A percentile compares a stretch with the other conserved stretches of the same genome.
phyloP scores from a whole-genome alignment of 2,888 invertebrate genomes.

The Agrenia bidenticulata region DNA sequence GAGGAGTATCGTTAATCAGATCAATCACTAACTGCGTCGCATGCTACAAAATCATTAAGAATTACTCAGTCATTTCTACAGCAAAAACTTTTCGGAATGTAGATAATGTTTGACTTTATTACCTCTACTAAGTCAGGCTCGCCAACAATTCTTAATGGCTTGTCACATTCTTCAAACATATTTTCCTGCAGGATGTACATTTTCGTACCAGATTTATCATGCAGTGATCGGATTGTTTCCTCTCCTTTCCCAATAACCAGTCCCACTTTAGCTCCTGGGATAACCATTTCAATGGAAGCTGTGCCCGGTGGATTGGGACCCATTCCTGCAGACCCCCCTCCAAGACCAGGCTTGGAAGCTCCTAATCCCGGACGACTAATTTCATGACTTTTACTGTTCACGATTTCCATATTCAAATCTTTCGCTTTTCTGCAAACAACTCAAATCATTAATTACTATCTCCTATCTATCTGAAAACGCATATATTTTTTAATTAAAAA shows the following conservation, averaged over 20 bases:
- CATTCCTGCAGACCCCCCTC: conserved; percentile 39
- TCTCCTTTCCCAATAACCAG: conserved; percentile 97
- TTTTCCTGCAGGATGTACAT: conserved; percentile 99
- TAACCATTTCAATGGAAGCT: conserved; percentile 54
- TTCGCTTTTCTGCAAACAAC: conserved; percentile 70
- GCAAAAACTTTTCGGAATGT: no score
- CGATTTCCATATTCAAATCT: conserved; percentile 70
- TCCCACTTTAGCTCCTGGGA: conserved; percentile 91
- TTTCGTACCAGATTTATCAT: conserved; percentile 94
- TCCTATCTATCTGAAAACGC: no score
- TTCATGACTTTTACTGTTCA: conserved; percentile 57
- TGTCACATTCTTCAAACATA: conserved; percentile 87
- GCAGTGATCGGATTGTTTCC: conserved; percentile 79
- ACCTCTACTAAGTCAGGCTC: conserved; percentile 70
- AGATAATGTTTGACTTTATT: no score
- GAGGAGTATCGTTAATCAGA: conserved; percentile 74
- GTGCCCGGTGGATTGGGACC: conserved; percentile 55
- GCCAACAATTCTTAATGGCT: conserved; percentile 91
- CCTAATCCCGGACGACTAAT: conserved; percentile 48
- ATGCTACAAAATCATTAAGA: conserved; percentile 60
- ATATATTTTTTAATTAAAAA: no score
- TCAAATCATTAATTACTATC: no score
- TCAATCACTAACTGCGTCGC: conserved; percentile 92
- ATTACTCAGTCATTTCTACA: no score
- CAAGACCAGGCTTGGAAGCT: conserved; percentile 54